Conservation (phyloP, 2,888 invertebrate species). For the Arenicola marina region DNA sequence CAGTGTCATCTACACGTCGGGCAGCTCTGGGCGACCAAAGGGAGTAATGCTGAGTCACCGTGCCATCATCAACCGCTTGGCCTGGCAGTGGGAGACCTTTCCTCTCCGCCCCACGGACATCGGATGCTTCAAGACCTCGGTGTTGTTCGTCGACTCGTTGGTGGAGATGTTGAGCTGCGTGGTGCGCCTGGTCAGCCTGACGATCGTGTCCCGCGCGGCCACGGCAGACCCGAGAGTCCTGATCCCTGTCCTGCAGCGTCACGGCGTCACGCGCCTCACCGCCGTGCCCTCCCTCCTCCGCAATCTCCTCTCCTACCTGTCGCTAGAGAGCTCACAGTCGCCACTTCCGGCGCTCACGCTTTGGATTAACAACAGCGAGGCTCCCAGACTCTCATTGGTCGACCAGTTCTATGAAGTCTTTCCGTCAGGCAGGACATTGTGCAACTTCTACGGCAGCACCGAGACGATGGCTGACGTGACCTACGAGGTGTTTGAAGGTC, state of each 20-base stretch:
- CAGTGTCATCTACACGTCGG: constrained; percentile 84
- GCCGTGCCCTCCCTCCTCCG: constrained; percentile 79
- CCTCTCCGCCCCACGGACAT: constrained; percentile 74
- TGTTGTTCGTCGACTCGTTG: constrained; percentile 88
- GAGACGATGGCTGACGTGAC: constrained; percentile 91
- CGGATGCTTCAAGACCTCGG: constrained; percentile 84
- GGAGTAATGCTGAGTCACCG: constrained; percentile 80
- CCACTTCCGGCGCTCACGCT: constrained; percentile 67
- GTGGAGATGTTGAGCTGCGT: constrained; percentile 86
- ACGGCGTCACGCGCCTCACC: constrained; percentile 61
- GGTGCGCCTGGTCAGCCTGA: constrained; percentile 72
- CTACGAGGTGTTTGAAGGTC: constrained; percentile 71
- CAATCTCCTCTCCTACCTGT: constrained; percentile 17
- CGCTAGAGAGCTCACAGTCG: constrained; percentile 44
- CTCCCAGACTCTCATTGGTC: constrained; percentile 72
- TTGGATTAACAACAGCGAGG: constrained; percentile 88
- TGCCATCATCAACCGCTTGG: constrained; percentile 71
- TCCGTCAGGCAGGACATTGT: constrained; percentile 68
- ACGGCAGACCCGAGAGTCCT: constrained; percentile 80
- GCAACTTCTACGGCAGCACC: constrained; percentile 88
- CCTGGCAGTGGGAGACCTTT: constrained; percentile 86
- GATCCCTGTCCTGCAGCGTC: constrained; percentile 71
- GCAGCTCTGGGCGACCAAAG: constrained; percentile 84
- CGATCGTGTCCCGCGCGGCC: constrained; percentile 75
- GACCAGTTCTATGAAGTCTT: constrained; percentile 78